Percentiles rank a stretch among this genome's conserved stretches.
Conservation (phyloP, 1,140 invertebrate genomes). For the Leptinotarsa texana region DNA sequence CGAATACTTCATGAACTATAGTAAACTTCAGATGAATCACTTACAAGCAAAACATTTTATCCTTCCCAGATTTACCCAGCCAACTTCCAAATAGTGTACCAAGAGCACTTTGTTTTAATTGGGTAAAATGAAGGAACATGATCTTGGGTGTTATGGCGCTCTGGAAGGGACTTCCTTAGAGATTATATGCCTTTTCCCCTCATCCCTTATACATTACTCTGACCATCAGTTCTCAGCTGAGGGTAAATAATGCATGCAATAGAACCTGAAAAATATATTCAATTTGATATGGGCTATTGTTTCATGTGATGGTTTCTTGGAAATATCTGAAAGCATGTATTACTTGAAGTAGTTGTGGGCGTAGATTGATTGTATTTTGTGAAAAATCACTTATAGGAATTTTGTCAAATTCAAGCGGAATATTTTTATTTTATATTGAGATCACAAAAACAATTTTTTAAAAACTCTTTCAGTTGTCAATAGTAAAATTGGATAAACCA, state of each 20-base stretch:
- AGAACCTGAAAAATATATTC: no score
- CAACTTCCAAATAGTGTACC: neutral
- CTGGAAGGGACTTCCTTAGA: slow-evolving; percentile 23
- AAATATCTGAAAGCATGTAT: no score
- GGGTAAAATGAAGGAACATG: slow-evolving; percentile 21
- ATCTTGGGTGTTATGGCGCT: slow-evolving; percentile 28
- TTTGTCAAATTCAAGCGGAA: no score
- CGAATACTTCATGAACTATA: neutral
- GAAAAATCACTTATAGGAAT: no score
- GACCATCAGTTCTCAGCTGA: neutral
- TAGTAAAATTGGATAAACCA: no score
- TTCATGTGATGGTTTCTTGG: no score
- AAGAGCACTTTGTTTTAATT: slow-evolving; percentile 6
- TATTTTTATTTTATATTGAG: no score
- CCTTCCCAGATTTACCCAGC: neutral
- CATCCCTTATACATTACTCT: slow-evolving; percentile 12
- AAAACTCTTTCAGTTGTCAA: no score
- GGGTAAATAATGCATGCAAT: neutral
- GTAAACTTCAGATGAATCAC: neutral
- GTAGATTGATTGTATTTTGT: no score
- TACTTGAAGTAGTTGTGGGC: no score
- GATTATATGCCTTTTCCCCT: slow-evolving; percentile 31
- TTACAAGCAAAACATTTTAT: slow-evolving; percentile 1
- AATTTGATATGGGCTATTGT: no score
- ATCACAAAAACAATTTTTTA: no score